Evolutionary conservation across 2,888 invertebrate genomes (phyloP).

Genomic region (Cartodere bifasciata): DNA sequence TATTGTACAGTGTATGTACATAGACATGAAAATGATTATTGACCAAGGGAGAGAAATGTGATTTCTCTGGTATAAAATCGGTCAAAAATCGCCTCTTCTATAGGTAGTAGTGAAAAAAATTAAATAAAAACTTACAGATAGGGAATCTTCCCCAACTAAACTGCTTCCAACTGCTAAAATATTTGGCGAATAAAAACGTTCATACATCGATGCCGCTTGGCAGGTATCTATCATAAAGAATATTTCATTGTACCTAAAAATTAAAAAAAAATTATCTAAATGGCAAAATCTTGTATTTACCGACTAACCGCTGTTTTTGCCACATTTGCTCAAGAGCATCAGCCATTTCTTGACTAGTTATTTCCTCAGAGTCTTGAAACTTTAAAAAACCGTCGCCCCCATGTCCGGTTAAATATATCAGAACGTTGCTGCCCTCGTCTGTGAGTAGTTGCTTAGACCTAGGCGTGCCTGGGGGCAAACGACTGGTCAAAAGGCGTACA

Average conservation of each 20-base stretch:
- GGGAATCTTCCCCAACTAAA: conserved; percentile 94
- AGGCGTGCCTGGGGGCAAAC: conserved; percentile 86
- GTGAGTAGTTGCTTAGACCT: conserved; percentile 88
- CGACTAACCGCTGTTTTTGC: conserved; percentile 79
- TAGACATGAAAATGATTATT: too few relatives aligned
- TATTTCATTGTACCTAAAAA: conserved; percentile 85
- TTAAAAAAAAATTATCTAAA: conserved; percentile 1
- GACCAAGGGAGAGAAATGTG: too few relatives aligned
- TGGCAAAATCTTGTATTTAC: neutral
- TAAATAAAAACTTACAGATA: conserved; percentile 57
- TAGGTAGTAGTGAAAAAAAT: too few relatives aligned
- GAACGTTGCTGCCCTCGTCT: conserved; percentile 92
- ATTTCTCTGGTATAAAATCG: too few relatives aligned
- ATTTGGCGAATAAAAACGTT: conserved; percentile 95
- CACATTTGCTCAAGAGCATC: conserved; percentile 99
- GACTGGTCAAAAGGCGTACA: conserved; percentile 86
- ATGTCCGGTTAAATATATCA: conserved; percentile 92
- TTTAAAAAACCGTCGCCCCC: conserved; percentile 99
- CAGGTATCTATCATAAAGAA: conserved; percentile 99
- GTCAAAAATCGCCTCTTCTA: too few relatives aligned
- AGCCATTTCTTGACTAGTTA: conserved; percentile 94
- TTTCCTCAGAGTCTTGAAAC: conserved; percentile 98
- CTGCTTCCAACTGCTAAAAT: conserved; percentile 95
- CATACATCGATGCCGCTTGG: conserved; percentile 97
- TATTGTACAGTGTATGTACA: too few relatives aligned